These are phyloP conservation scores for Siphlonurus alternatus DNA, from an alignment of 2,888 invertebrate genomes.

Conservation along the genomic window DNA sequence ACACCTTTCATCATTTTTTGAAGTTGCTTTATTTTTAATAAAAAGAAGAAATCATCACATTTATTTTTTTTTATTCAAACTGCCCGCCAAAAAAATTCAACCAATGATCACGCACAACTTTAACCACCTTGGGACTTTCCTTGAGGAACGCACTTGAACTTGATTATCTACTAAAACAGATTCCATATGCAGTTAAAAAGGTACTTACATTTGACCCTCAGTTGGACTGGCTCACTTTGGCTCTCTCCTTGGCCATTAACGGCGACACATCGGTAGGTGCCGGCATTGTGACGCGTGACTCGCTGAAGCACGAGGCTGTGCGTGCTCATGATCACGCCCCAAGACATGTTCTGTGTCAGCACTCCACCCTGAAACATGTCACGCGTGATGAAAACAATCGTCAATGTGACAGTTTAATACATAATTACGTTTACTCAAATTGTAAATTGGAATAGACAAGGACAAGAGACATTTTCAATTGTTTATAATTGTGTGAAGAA, in stretches of 20 bases:
- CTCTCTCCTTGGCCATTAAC: slow-evolving; percentile 70
- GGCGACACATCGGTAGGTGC: slow-evolving; percentile 69
- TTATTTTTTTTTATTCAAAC: no score
- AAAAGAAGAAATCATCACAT: no score
- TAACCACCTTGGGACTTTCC: no score
- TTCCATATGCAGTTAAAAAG: no score
- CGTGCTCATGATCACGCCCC: slow-evolving; percentile 74
- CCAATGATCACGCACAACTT: no score
- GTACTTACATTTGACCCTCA: slow-evolving; percentile 70
- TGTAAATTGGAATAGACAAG: slow-evolving; percentile 7
- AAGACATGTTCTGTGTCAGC: slow-evolving; percentile 64
- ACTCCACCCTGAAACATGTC: slow-evolving; percentile 45
- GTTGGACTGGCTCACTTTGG: slow-evolving; percentile 53
- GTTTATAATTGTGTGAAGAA: neutral
- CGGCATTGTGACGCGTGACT: slow-evolving; percentile 64
- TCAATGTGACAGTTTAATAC: no score
- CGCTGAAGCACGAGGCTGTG: slow-evolving; percentile 75
- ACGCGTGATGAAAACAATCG: no score
- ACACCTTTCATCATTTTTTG: no score
- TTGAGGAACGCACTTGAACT: no score
- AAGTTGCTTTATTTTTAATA: no score
- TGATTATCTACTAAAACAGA: no score
- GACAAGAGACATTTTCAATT: slow-evolving; percentile 5
- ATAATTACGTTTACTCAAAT: slow-evolving; percentile 12
- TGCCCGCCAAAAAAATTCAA: no score